Conservation (phyloP, 2,797 vertebrate genomes). For the Poecilia picta region DNA sequence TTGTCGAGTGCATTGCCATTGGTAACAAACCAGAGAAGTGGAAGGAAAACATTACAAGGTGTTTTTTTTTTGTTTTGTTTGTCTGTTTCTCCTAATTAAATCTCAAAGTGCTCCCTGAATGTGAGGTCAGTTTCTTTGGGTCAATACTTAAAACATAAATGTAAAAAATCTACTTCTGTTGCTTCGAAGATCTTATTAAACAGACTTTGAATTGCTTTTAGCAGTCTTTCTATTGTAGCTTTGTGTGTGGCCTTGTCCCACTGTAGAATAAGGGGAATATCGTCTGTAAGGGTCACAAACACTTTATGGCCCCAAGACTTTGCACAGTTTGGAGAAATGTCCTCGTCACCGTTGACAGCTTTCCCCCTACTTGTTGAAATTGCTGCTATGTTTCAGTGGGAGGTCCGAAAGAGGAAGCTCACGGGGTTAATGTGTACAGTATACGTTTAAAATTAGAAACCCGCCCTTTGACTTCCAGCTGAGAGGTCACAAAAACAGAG, state of each 20-base stretch:
- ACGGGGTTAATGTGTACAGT: slow-evolving; percentile 6
- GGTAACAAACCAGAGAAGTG: slow-evolving; percentile 28
- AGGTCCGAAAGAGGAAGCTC: slow-evolving; percentile 32
- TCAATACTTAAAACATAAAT: background rate
- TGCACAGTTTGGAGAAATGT: background rate
- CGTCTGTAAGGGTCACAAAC: slow-evolving; percentile 43
- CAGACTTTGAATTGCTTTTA: background rate
- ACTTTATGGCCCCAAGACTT: slow-evolving; percentile 18
- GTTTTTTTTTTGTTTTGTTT: background rate
- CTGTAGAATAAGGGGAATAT: slow-evolving; percentile 46
- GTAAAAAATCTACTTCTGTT: background rate
- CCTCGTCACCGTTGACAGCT: background rate
- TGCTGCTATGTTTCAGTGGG: slow-evolving; percentile 13
- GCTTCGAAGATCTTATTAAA: background rate
- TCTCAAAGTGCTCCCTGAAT: background rate
- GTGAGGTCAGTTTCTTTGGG: background rate
- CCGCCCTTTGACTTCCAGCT: slow-evolving; percentile 22
- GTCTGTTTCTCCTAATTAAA: background rate
- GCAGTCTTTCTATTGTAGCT: background rate
- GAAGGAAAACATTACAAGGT: background rate
- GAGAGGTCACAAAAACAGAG: slow-evolving; percentile 54
- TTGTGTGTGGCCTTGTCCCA: slow-evolving; percentile 50
- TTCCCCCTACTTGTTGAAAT: background rate
- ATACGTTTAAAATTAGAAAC: slow-evolving; percentile 63
- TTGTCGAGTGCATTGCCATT: slow-evolving; percentile 39